These are phyloP conservation scores for Battus philenor DNA, from an alignment of 1,140 invertebrate species.

Conservation along the genomic window DNA sequence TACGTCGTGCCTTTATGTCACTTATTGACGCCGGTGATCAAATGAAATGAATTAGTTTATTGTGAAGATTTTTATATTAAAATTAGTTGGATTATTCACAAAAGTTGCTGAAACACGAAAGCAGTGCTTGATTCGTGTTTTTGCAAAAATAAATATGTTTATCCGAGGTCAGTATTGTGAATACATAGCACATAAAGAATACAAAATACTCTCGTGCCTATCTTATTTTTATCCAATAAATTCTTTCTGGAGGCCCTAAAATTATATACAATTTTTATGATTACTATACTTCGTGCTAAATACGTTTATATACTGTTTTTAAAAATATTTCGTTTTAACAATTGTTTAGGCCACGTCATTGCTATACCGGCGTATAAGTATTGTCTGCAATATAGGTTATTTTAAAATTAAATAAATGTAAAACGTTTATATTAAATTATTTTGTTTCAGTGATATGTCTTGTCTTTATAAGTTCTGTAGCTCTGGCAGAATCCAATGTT, in stretches of 20 bases:
- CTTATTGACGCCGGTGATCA: constrained; percentile 24
- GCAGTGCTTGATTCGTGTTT: constrained; percentile 12
- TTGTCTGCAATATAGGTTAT: too few species aligned
- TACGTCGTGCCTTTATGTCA: constrained; percentile 51
- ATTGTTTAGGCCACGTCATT: constrained; percentile 55
- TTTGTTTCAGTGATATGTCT: constrained; percentile 47
- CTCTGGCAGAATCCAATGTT: constrained; percentile 50
- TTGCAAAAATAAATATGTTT: constrained; percentile 23
- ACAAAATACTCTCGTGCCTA: too few species aligned
- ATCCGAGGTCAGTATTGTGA: constrained; percentile 25
- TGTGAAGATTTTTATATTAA: constrained; percentile 1
- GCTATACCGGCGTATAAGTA: constrained; percentile 24
- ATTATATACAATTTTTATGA: too few species aligned
- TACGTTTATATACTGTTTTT: too few species aligned
- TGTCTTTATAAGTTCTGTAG: constrained; percentile 39
- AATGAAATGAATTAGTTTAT: constrained; percentile 1
- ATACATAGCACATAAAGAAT: constrained; percentile 1
- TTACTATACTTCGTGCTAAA: too few species aligned
- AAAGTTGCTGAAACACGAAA: constrained; percentile 10
- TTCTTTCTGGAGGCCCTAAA: too few species aligned
- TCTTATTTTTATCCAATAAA: too few species aligned
- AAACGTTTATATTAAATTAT: too few species aligned
- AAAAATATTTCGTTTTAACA: too few species aligned
- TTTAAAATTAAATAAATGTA: too few species aligned
- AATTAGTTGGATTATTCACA: constrained; percentile 4